Evolutionary conservation across 2,797 vertebrate species (phyloP), one percentile per base, ranked within the genome.

Genomic region (Trematomus bernacchii): DNA sequence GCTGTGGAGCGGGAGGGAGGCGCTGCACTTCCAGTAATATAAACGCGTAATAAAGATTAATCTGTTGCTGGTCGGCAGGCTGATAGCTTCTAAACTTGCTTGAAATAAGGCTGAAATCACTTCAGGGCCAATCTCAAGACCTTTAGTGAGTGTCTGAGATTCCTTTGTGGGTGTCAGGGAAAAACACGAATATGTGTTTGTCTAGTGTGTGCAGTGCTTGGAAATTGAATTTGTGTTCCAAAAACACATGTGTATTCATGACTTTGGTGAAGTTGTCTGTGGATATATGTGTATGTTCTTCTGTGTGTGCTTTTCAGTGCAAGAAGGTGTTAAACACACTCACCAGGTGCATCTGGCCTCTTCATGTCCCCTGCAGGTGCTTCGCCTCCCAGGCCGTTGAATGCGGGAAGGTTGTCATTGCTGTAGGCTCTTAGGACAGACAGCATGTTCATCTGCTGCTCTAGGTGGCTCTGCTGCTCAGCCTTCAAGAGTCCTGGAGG

Each of bases 361-460:
- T 99, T 99, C 96, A 97, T 95, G 95, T 94, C 96, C 91, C 96
- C 96, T 10, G 86, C 81, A 72, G 92, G 59, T 65, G 90, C 80
- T 60, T 89, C 90, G 42, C 85, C 94, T 77, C 96, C 96, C 90
- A 99, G 95, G 93, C 97, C 95, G 40, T 99, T 99, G 95, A 98
- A 99, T 83, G 96, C 94, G 54, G 97, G 96, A 76, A 98, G 95
- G 95, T 95, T 96, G 89, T 99, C 98, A 37, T 96, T 96, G 91
- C 97, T 97, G 94, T 99, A 99, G 92, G 97, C 97, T 95, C 98
- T 95, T 85, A 99, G 96, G 91, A 99, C 98, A 59, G 98, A 99
- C 88, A 99, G 94, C 94, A 96, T 95, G 91, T 97, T 98, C 94
- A 98, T 95, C 85, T 98, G 98, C 93, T 99, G 97, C 92, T 98